Conservation (phyloP, 2,888 invertebrate genomes). For the Limnephilus rhombicus region DNA sequence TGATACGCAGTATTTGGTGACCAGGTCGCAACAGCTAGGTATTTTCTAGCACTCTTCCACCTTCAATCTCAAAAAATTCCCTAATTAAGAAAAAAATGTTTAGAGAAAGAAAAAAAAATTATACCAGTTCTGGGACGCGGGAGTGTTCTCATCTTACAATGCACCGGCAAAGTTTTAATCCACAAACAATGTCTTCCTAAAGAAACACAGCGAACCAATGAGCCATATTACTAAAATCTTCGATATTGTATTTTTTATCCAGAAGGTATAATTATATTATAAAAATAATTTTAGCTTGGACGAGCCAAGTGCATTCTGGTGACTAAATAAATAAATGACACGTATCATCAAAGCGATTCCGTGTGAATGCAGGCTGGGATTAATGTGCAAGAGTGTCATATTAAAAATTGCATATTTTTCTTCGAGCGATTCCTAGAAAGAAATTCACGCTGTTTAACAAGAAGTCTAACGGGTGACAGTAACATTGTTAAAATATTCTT, state of each 20-base stretch:
- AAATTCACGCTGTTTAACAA: neutral
- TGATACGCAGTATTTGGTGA: too few relatives aligned
- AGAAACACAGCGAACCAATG: neutral
- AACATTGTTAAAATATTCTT: too few relatives aligned
- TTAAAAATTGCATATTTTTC: neutral
- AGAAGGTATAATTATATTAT: neutral
- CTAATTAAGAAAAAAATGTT: neutral
- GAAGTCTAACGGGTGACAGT: too few relatives aligned
- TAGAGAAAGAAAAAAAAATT: neutral
- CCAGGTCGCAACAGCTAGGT: too few relatives aligned
- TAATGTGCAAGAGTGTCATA: neutral
- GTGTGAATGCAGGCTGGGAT: neutral
- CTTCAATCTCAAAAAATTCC: too few relatives aligned
- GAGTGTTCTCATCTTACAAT: neutral
- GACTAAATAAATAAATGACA: neutral
- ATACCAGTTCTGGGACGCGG: neutral
- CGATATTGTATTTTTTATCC: too few relatives aligned
- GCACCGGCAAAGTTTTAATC: neutral
- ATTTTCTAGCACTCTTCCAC: too few relatives aligned
- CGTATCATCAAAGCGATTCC: neutral
- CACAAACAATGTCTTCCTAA: neutral
- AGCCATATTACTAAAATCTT: neutral
- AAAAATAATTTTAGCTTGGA: neutral
- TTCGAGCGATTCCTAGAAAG: neutral
- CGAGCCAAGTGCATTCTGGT: neutral